Percentiles rank a stretch among this genome's conserved stretches.
Conservation (phyloP, 1,140 invertebrate genomes). For the Sycophila sp. region DNA sequence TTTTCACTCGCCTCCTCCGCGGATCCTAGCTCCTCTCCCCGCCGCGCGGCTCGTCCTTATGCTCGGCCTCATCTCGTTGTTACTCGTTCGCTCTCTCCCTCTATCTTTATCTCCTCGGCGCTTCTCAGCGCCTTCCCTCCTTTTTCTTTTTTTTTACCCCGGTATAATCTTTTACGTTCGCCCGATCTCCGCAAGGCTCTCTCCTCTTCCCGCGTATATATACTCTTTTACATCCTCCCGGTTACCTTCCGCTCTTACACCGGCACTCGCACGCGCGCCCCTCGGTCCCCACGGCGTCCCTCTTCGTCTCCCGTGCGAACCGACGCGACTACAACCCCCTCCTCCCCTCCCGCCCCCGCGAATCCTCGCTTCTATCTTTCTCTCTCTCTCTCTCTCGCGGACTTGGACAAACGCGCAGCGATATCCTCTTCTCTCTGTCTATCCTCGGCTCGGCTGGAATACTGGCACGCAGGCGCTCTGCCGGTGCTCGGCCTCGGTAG, state of each 20-base stretch:
- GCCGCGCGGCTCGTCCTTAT: background rate
- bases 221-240: background rate
- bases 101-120: background rate
- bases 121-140: background rate
- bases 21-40: too few relatives aligned
- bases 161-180: too few relatives aligned
- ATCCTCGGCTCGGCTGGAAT: background rate
- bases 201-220: background rate
- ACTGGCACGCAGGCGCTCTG: background rate
- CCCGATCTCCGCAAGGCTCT: too few relatives aligned
- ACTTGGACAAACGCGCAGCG: background rate
- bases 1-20: too few relatives aligned
- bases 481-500: slow-evolving; percentile 20
- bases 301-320: too few relatives aligned
- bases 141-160: too few relatives aligned
- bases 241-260: background rate
- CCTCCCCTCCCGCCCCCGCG: background rate
- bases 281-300: too few relatives aligned
- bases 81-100: background rate
- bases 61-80: too few relatives aligned
- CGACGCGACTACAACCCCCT: too few relatives aligned
- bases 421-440: background rate
- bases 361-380: slow-evolving; percentile 5
- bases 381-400: background rate
- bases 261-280: too few relatives aligned